A percentile compares a stretch with the other conserved stretches of the same genome.
These are phyloP conservation scores for Gnathonemus echidnorhynchus DNA, from an alignment of 2,113 vertebrate species.

Conservation along the genomic window DNA sequence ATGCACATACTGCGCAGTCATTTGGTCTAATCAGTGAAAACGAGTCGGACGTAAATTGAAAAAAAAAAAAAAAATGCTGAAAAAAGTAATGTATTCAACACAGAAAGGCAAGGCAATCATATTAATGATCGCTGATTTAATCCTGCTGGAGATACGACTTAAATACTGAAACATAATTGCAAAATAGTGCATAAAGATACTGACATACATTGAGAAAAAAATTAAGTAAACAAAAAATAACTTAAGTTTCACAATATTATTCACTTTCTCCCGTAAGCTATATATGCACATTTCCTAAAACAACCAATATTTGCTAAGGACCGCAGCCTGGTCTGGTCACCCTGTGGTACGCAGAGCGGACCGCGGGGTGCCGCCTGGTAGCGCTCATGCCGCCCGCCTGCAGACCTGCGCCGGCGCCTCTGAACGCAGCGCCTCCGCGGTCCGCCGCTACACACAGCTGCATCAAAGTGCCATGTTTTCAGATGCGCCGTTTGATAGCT, in stretches of 20 bases:
- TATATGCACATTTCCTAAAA: neutral
- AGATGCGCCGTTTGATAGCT: constrained; percentile 41
- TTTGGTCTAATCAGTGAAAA: neutral
- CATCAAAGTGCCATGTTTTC: constrained; percentile 44
- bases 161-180: neutral
- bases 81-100: neutral
- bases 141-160: neutral
- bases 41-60: neutral
- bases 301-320: neutral
- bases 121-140: neutral
- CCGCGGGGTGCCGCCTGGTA: no score
- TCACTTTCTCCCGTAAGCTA: neutral
- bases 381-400: neutral
- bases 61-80: neutral
- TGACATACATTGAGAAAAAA: neutral
- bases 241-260: neutral
- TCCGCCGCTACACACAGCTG: constrained; percentile 26
- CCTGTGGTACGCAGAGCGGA: neutral
- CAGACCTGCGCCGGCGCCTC: neutral
- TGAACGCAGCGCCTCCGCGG: neutral
- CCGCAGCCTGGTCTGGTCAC: neutral
- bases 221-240: neutral
- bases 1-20: neutral
- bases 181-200: neutral
- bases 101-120: neutral